Percentiles rank a stretch among this genome's conserved stretches.
Conservation (phyloP, 2,888 invertebrate genomes). For the Sphinx pinastri region DNA sequence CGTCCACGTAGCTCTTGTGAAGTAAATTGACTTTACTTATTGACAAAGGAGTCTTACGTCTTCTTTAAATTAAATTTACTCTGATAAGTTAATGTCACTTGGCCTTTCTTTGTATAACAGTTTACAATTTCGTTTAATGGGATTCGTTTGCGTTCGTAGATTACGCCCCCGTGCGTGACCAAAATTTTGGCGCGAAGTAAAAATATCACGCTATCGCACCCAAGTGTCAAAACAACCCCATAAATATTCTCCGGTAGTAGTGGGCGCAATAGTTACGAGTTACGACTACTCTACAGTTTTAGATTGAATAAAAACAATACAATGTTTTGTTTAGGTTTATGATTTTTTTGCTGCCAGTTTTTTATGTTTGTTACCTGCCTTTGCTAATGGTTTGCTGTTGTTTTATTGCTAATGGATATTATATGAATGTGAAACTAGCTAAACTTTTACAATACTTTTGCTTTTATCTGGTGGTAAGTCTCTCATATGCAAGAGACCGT, state of each 20-base stretch:
- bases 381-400: too few species aligned
- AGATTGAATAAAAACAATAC: conserved; percentile 22
- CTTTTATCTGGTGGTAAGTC: too few species aligned
- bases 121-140: conserved; percentile 44
- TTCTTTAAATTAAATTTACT: conserved; percentile 41
- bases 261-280: conserved; percentile 49
- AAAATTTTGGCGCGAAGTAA: conserved; percentile 53
- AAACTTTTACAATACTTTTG: too few species aligned
- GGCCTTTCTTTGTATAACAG: conserved; percentile 44
- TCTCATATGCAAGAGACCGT: too few species aligned
- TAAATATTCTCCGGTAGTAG: conserved; percentile 59
- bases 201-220: conserved; percentile 53
- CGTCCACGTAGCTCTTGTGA: not conserved
- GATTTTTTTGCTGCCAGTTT: not conserved
- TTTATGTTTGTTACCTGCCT: not conserved
- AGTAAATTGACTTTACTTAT: not conserved
- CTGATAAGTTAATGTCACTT: conserved; percentile 45
- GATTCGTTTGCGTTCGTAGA: conserved; percentile 42
- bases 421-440: too few species aligned
- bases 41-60: conserved; percentile 26
- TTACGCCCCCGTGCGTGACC: conserved; percentile 52
- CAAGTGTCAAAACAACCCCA: conserved; percentile 60
- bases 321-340: conserved; percentile 21
- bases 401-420: too few species aligned
- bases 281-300: conserved; percentile 53